These are phyloP conservation scores for Darevskia nairensis DNA, from an alignment of 2,797 vertebrate species.

Conservation along the genomic window DNA sequence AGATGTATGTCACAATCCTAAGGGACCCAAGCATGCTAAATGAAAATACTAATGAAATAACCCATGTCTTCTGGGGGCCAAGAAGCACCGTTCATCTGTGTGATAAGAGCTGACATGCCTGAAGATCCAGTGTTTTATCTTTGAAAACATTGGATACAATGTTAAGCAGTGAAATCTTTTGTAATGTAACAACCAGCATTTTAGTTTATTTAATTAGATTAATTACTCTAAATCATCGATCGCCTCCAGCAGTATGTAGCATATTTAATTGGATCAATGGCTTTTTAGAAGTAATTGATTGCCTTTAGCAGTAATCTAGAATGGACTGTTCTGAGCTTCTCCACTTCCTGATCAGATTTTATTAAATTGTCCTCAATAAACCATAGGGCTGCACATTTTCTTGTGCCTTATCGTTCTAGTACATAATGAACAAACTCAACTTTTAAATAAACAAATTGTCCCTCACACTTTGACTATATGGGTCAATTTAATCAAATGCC, in stretches of 20 bases:
- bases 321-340: background rate
- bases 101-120: background rate
- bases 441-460: background rate
- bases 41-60: conserved; percentile 3
- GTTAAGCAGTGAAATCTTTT: background rate
- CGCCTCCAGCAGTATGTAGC: background rate
- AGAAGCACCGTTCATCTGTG: background rate
- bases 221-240: conserved; percentile 22
- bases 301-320: conserved; percentile 2
- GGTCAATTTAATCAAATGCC: background rate
- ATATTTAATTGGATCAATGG: conserved; percentile 17
- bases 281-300: background rate
- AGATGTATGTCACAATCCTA: background rate
- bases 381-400: background rate
- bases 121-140: conserved; percentile 1
- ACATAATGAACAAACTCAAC: background rate
- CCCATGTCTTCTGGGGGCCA: background rate
- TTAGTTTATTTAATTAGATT: conserved; percentile 38
- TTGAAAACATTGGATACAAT: background rate
- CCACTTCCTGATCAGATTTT: background rate
- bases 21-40: background rate
- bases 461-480: background rate
- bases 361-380: background rate
- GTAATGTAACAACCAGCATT: background rate
- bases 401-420: background rate